phyloP scores from a whole-genome alignment of 2,113 vertebrate genomes.

The Suricata suricatta region DNA sequence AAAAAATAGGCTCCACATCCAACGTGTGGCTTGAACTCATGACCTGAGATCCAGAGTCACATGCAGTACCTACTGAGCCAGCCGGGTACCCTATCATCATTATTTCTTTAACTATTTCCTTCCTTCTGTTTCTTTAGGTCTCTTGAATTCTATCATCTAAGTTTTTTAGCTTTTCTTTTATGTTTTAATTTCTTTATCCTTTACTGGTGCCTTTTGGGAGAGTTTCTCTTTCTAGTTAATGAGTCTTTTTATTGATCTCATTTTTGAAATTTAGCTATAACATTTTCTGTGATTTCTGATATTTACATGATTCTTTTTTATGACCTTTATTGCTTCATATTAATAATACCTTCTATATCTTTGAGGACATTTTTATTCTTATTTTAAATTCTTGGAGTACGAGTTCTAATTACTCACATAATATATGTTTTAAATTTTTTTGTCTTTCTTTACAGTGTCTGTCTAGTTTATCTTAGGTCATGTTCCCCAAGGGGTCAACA shows the following conservation, averaged over 20 bases:
- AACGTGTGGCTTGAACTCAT: neutral
- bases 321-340: neutral
- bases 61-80: neutral
- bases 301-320: neutral
- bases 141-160: neutral
- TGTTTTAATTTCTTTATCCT: conserved; percentile 23
- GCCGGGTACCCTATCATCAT: neutral
- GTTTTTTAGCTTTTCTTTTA: neutral
- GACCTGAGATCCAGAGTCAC: neutral
- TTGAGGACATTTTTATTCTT: neutral
- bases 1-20: neutral
- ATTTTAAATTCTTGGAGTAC: neutral
- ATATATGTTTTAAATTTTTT: neutral
- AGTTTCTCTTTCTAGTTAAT: neutral
- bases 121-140: neutral
- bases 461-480: neutral
- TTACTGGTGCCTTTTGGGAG: neutral
- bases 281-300: neutral
- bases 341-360: neutral
- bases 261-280: conserved; percentile 12
- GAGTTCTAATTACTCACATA: neutral
- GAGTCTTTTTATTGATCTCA: neutral
- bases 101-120: conserved; percentile 19
- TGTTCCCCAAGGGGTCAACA: neutral
- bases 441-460: neutral